Evolutionary conservation across 2,888 invertebrate genomes (phyloP), one percentile per base, ranked within the genome.

Genomic region (Caenorhabditis sp.): DNA sequence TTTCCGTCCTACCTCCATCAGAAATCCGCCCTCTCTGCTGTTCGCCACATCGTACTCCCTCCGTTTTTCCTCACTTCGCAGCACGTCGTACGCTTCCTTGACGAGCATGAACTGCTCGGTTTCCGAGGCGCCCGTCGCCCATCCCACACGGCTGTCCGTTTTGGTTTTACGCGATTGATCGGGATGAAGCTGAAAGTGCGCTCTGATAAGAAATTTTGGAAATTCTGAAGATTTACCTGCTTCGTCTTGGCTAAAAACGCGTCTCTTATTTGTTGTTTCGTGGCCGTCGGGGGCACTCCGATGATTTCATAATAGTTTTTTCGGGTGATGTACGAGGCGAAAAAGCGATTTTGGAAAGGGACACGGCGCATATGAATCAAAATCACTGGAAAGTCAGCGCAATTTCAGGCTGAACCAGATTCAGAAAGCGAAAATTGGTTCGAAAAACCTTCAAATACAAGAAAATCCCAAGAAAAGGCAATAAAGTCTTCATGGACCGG

Each of bases 61-160:
- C 9, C 79, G 65, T 43, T 79, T 79, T 13, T 79, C 71, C 24
- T 53, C 71, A 46, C 75, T 66, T 30, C 75, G 41, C 13, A 79
- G 35, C 7, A 55, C 46, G 61, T 79, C 79, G 24, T 79, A 79
- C 5, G 79, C 79, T 41, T 79, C 79, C 35, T 79, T 79, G 17
- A 79, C 75, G 22, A 70, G 52, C 74, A 79, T 75, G 30, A 79
- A 79, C 37, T 75, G 68, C 30, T 79, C 79, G 2, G 79, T 79
- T 4, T 66, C 50, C 4, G 79, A 75, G n/a, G n/a, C n/a, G n/a
- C 48, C 27, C 4, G 66, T 63, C 7, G 59, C 22, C 79, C 79
- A 79, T 41, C 75, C 75, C 7, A 75, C 45, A 1, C 79, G 58
- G n/a, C 27, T 46, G 39, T 79, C 79, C 2, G 7, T 48, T 17